Percentiles rank a stretch among this genome's conserved stretches.
Evolutionary conservation across 2,113 vertebrate species (phyloP).

Genomic region (Solea senegalensis): DNA sequence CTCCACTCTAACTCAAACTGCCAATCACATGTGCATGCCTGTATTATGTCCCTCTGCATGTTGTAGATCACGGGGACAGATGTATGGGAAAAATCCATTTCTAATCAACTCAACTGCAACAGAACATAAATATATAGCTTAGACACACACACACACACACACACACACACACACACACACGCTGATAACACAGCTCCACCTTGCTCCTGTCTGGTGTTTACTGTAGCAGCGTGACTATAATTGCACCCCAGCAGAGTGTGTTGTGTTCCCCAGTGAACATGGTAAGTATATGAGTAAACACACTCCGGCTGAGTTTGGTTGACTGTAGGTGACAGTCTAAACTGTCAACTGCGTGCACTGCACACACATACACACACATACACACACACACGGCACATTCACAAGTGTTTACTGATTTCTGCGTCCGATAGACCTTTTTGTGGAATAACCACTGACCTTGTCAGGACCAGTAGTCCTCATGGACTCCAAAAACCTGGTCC

Average conservation of each 20-base stretch:
- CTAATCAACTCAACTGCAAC: slow-evolving; percentile 47
- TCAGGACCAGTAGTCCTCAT: no score
- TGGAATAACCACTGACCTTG: neutral
- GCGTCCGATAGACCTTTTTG: slow-evolving; percentile 15
- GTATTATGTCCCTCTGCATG: neutral
- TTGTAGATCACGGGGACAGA: slow-evolving; percentile 27
- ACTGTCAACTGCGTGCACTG: slow-evolving; percentile 37
- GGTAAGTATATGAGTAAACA: slow-evolving; percentile 34
- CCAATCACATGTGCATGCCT: slow-evolving; percentile 45
- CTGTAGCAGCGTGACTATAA: slow-evolving; percentile 8
- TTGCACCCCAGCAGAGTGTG: slow-evolving; percentile 6
- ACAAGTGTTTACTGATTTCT: slow-evolving; percentile 35
- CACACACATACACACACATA: no score
- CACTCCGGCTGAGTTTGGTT: neutral
- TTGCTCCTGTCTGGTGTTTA: slow-evolving; percentile 11
- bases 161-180: neutral
- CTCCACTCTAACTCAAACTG: slow-evolving; percentile 40
- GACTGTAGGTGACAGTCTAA: neutral
- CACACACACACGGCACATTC: slow-evolving; percentile 24
- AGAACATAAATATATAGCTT: slow-evolving; percentile 23
- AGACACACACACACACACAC: slow-evolving; percentile 5
- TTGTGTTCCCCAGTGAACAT: slow-evolving; percentile 23
- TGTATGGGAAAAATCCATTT: slow-evolving; percentile 48
- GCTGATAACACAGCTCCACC: neutral
- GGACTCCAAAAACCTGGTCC: no score